Base-by-base conservation (phyloP, 1,140 invertebrate species). In the Cheumatopsyche charites region DNA sequence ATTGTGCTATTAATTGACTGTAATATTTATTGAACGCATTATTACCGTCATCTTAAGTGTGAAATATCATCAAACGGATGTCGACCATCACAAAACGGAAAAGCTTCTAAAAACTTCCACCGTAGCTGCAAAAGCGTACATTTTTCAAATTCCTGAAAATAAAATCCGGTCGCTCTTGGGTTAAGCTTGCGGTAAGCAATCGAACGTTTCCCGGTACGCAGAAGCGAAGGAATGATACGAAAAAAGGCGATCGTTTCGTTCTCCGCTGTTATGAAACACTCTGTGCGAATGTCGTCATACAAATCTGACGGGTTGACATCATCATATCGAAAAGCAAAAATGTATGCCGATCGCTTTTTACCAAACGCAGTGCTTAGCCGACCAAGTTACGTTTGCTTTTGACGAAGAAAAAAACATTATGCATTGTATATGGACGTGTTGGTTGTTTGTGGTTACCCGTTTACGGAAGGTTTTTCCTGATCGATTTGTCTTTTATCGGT, bases 231-330 rank as follows among this genome's bases (percentile, higher is more conserved):
- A 11, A 15, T 17, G 19, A 63, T 6, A 63, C 41, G 29, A 63
- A 62, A 62, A 63, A 63, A 41, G 29, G 29, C 13, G 29, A 26
- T 41, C 62, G 13, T 63, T 63, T 42, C 23, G 11, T n/a, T n/a
- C n/a, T n/a, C 12, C 55, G 6, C 12, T 63, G 29, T 63, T 63
- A 42, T 42, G 62, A 63, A 63, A 63, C 19, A 29, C 55, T 58
- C 11, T 15, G 58, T 19, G 62, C 62, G 62, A 63, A 43, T 43
- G 29, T 42, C 42, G 62, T 63, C 62, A 63, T 63, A 42, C 41
- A 63, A 63, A 63, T 63, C 29, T 63, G 62, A 63, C 62, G 62
- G 42, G 29, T 63, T 63, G 29, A 63, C 41, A 63, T 63, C 62
- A 63, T 63, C 62, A 63, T 41, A 63, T 15, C 55, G 55, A 58